Evolutionary conservation across 1,140 invertebrate species (phyloP), one percentile per base, ranked within the genome.

Genomic region (Palaemon carinicauda): DNA sequence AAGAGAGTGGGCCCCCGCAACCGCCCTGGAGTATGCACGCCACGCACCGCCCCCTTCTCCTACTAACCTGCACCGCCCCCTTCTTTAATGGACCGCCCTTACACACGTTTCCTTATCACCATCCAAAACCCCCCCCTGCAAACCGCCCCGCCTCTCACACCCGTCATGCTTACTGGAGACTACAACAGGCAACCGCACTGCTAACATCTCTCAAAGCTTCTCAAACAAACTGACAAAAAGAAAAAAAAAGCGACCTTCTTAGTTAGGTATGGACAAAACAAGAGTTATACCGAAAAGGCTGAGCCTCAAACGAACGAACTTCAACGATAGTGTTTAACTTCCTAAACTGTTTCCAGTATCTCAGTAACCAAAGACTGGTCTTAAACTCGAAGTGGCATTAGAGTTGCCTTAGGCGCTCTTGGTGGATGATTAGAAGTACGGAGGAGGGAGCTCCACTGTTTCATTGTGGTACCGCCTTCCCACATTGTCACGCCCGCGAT

Each of bases 81-180:
- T 41, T 52, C 75, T 54, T 19, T 41, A 60, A 24, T 14, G 74
- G 74, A 56, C 82, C 82, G 74, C 82, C 82, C 82, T 33, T 33
- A 31, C 82, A 31, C 82, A 54, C 27, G 33, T 56, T 29, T 56
- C 53, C 71, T 69, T 69, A 24, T 69, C 17, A 21, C 65, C 24
- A 31, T 21, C 24, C 24, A 31, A 24, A 69, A 69, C 65, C 65
- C 24, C n/a, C 60, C 24, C 24, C 65, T 69, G 24, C 74, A 56
- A 12, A 53, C 21, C 24, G n/a, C 24, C 74, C 75, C 41, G 54
- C 82, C 75, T 53, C 73, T 75, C 53, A 65, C 82, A 31, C 82
- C 75, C 82, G 81, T 82, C 81, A 82, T 71, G 81, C 69, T 82
- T 73, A n/a, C 81, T 54, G 50, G 69, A 74, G 19, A 82, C 71